Conservation (phyloP, 2,113 vertebrate species). For the human region GRCh38 chr15:100747501-100748000, state of each 20-base stretch:
- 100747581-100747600: not conserved
- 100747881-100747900: not conserved
- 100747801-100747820: not conserved
- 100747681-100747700: not conserved
- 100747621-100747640: not conserved
- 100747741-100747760: not conserved
- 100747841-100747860: not conserved
- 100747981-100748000: not conserved
- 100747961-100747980: not conserved
- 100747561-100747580: not conserved
- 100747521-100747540: not conserved
- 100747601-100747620: not conserved
- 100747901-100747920: not conserved
- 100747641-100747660: not conserved
- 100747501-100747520: not conserved
- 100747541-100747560: not conserved
- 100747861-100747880: not conserved
- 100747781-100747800: not conserved
- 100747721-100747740: not conserved
- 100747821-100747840: not conserved
- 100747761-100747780: not conserved
- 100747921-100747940: not conserved
- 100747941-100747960: not conserved
- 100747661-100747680: not conserved
- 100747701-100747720: not conserved